Conservation (phyloP, 2,113 vertebrate genomes). For the Colistium nudipinnis region DNA sequence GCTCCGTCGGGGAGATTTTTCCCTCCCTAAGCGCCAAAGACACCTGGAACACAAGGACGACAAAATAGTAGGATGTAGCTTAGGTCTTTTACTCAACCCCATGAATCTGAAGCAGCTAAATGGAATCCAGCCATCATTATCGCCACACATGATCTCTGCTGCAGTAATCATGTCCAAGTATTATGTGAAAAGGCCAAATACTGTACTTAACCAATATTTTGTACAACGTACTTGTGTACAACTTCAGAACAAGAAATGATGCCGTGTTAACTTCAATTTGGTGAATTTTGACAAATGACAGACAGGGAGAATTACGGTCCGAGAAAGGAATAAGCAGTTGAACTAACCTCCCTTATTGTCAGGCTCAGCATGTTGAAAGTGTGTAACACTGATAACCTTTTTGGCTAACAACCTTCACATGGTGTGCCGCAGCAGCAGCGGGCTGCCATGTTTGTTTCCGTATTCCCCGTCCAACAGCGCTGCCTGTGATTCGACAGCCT, state of each 20-base stretch:
- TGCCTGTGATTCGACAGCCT: constrained; percentile 79
- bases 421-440: neutral
- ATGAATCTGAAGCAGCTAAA: neutral
- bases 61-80: neutral
- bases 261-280: too few relatives aligned
- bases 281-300: neutral
- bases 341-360: constrained; percentile 88
- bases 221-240: too few relatives aligned
- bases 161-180: too few relatives aligned
- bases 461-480: constrained; percentile 11
- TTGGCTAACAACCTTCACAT: constrained; percentile 42
- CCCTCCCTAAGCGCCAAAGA: constrained; percentile 88
- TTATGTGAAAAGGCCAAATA: too few relatives aligned
- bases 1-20: constrained; percentile 86
- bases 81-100: neutral
- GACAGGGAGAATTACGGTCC: neutral
- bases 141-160: too few relatives aligned
- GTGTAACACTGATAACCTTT: neutral
- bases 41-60: constrained; percentile 76
- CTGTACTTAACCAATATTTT: too few relatives aligned
- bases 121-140: neutral
- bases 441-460: constrained; percentile 75
- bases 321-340: rapidly evolving
- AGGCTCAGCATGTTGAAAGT: constrained; percentile 80
- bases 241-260: too few relatives aligned